phyloP scores from a whole-genome alignment of 2,113 vertebrate genomes.

The Alligator mississippiensis region DNA sequence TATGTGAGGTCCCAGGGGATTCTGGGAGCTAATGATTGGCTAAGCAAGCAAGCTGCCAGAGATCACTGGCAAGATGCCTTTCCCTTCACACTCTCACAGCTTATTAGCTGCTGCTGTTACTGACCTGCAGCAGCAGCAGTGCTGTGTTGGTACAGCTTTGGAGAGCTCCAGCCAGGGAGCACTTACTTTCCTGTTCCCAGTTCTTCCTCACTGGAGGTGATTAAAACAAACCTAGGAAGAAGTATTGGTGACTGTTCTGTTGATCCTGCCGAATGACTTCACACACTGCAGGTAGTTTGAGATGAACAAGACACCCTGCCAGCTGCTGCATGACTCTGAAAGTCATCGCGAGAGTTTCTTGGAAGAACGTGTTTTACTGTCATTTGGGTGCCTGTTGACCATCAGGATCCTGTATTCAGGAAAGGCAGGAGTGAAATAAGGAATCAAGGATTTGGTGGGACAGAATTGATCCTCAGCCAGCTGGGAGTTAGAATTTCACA shows the following conservation, averaged over 20 bases:
- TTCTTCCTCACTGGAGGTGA: fast-evolving
- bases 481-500: neutral
- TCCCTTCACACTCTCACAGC: neutral
- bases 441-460: neutral
- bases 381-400: neutral
- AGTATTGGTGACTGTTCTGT: fast-evolving
- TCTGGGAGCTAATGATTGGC: neutral
- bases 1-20: neutral
- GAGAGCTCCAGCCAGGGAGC: neutral
- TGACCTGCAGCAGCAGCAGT: neutral
- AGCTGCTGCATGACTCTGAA: neutral
- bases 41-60: neutral
- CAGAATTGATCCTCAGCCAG: neutral
- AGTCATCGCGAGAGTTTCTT: neutral
- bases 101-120: neutral
- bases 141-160: neutral
- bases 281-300: neutral
- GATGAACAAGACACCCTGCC: neutral
- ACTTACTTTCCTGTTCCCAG: neutral
- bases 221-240: neutral
- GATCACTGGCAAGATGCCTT: neutral
- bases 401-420: neutral
- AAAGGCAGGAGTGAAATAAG: neutral
- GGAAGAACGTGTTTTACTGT: neutral
- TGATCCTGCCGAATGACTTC: neutral